phyloP scores from a whole-genome alignment of 2,888 invertebrate genomes.

The Drosophila formosana region DNA sequence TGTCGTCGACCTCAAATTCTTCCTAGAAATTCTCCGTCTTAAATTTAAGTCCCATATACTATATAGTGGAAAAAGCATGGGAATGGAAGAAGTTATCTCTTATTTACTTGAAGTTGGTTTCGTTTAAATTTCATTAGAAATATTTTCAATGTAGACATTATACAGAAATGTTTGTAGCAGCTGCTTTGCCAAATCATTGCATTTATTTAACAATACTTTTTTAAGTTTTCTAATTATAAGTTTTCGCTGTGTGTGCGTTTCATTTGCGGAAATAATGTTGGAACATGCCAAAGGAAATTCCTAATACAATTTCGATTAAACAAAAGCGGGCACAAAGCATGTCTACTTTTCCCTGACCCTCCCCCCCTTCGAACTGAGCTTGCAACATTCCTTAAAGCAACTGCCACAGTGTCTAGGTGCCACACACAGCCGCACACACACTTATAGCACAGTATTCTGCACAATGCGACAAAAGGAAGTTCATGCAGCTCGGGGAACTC shows the following conservation, averaged over 20 bases:
- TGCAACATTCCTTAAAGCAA: conserved; percentile 48
- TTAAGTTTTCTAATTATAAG: conserved; percentile 34
- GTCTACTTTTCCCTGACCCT: conserved; percentile 1
- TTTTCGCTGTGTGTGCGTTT: conserved; percentile 9
- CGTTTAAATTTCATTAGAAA: no score
- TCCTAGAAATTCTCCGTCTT: background rate
- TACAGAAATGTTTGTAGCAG: background rate
- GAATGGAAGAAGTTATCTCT: no score
- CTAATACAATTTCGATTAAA: conserved; percentile 48
- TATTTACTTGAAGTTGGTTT: no score
- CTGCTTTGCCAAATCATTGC: background rate
- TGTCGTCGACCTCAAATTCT: background rate
- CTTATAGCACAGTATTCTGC: background rate
- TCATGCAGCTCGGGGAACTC: conserved; percentile 49
- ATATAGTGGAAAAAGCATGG: no score
- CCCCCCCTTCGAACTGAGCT: conserved; percentile 9
- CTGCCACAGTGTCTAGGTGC: conserved; percentile 52
- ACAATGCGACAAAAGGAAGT: conserved; percentile 68
- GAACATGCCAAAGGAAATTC: conserved; percentile 20
- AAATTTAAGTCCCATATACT: no score
- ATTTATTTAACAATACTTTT: background rate
- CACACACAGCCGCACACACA: conserved; percentile 45
- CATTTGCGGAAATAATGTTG: background rate
- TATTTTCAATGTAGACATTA: background rate
- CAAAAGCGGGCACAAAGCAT: conserved; percentile 25